Conservation (phyloP, 2,888 invertebrate genomes). For the Scotopteryx bipunctaria region DNA sequence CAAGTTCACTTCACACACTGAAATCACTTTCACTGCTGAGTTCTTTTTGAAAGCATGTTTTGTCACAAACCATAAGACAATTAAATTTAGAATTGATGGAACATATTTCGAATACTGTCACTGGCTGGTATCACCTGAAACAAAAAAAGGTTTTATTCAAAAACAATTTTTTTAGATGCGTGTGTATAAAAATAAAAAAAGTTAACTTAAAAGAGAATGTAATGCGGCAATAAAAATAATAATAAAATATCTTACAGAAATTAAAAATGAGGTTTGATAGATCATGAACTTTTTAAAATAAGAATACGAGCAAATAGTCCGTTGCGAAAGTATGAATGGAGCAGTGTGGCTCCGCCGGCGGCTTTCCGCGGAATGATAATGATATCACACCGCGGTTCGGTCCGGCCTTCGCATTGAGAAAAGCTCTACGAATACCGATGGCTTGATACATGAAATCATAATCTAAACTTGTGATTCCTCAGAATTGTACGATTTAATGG, state of each 20-base stretch:
- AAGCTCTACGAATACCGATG: slow-evolving; percentile 11
- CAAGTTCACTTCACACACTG: slow-evolving; percentile 29
- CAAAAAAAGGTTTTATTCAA: slow-evolving; percentile 35
- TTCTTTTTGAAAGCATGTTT: slow-evolving; percentile 30
- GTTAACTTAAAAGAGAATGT: not conserved
- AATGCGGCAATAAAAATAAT: too few species aligned
- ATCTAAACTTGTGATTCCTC: slow-evolving; percentile 2
- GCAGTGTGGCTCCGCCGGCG: slow-evolving; percentile 10
- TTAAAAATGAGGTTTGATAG: not conserved
- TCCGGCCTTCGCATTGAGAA: slow-evolving; percentile 29
- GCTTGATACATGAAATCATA: not conserved
- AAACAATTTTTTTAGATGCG: not conserved
- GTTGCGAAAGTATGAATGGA: slow-evolving; percentile 6
- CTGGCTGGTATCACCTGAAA: slow-evolving; percentile 41
- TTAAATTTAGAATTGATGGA: slow-evolving; percentile 12
- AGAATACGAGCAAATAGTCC: slow-evolving; percentile 5
- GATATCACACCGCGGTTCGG: slow-evolving; percentile 15
- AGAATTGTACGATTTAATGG: too few species aligned
- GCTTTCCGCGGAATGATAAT: slow-evolving; percentile 25
- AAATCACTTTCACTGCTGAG: slow-evolving; percentile 29
- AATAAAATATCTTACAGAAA: slow-evolving; percentile 11
- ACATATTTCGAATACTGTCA: slow-evolving; percentile 8
- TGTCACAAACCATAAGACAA: slow-evolving; percentile 1
- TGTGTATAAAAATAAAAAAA: not conserved
- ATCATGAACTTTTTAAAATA: not conserved